Conservation (phyloP, 2,888 invertebrate species). For the Ryuthela nishihirai region DNA sequence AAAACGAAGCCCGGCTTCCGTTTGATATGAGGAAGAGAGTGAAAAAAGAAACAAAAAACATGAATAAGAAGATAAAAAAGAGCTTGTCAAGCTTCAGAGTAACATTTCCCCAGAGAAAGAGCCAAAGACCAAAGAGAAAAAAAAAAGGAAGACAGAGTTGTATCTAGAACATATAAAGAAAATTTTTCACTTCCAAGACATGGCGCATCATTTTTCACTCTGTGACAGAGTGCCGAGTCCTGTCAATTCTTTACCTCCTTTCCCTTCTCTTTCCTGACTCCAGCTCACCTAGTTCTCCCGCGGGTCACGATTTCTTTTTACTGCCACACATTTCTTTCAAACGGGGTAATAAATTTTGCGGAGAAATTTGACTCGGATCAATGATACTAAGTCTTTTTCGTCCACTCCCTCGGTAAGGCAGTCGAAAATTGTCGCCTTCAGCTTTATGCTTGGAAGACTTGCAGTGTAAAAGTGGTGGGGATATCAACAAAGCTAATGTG, state of each 20-base stretch:
- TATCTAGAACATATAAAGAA: too few relatives aligned
- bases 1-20: slow-evolving; percentile 13
- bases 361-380: slow-evolving; percentile 34
- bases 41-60: too few relatives aligned
- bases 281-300: slow-evolving; percentile 15
- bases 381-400: too few relatives aligned
- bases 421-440: slow-evolving; percentile 33
- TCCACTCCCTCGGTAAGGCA: slow-evolving; percentile 24
- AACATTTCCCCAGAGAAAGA: slow-evolving; percentile 11
- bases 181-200: slow-evolving; percentile 18
- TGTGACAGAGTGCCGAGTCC: slow-evolving; percentile 14
- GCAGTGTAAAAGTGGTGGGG: too few relatives aligned
- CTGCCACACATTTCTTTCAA: slow-evolving; percentile 35
- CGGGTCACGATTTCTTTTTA: slow-evolving; percentile 38
- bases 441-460: too few relatives aligned
- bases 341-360: slow-evolving; percentile 34
- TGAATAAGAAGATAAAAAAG: too few relatives aligned
- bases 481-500: too few relatives aligned
- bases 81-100: slow-evolving; percentile 13
- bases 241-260: slow-evolving; percentile 16
- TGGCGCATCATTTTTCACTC: slow-evolving; percentile 29
- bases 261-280: slow-evolving; percentile 6
- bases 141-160: too few relatives aligned
- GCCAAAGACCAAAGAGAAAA: slow-evolving; percentile 2
- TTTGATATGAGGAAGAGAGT: slow-evolving; percentile 20